Evolutionary conservation across 2,113 vertebrate species (phyloP).

Genomic region (Campylorhamphus procurvoides): DNA sequence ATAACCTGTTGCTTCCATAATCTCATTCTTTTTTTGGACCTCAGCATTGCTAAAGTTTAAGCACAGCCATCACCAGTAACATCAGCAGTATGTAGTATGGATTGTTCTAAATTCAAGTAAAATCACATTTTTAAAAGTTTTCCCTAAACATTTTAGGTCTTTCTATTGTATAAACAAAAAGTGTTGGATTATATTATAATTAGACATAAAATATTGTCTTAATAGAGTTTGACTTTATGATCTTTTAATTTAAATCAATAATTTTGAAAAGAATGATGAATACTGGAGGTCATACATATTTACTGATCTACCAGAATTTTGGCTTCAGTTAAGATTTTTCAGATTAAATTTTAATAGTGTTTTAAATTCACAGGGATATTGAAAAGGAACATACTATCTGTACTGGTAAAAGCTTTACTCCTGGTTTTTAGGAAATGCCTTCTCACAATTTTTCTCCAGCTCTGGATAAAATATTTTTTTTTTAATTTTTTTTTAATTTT

Average conservation of each 20-base stretch:
- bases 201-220: not conserved
- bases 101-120: not conserved
- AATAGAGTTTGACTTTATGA: not conserved
- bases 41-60: not conserved
- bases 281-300: not conserved
- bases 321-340: not conserved
- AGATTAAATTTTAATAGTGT: slow-evolving; percentile 12
- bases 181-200: not conserved
- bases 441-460: not conserved
- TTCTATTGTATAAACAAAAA: slow-evolving; percentile 2
- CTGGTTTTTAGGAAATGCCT: slow-evolving; percentile 3
- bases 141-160: not conserved
- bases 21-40: not conserved
- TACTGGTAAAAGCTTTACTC: not conserved
- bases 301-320: not conserved
- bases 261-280: slow-evolving; percentile 27
- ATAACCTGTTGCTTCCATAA: not conserved
- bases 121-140: not conserved
- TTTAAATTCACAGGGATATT: not conserved
- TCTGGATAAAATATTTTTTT: not conserved
- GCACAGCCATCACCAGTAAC: not conserved
- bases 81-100: not conserved
- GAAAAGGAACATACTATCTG: slow-evolving; percentile 10
- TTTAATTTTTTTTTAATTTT: not conserved
- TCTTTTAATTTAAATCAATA: not conserved